phyloP scores from a whole-genome alignment of 2,797 vertebrate species.

The Phoebastria nigripes region DNA sequence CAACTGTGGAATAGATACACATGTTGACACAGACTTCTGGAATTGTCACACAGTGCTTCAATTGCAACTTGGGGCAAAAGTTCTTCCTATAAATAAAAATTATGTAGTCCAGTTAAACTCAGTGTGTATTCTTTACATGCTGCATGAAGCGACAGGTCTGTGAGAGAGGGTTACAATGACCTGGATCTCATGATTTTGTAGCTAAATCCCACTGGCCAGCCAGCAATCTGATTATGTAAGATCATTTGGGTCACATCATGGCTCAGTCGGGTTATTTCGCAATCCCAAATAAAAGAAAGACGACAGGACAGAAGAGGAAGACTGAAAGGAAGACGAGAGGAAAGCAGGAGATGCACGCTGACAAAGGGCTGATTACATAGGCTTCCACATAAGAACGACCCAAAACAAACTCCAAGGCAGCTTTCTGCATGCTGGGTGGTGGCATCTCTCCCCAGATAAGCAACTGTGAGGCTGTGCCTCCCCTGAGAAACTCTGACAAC shows the following conservation, averaged over 20 bases:
- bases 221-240: not conserved
- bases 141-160: not conserved
- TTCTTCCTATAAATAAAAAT: not conserved
- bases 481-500: not conserved
- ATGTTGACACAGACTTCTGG: fast-evolving
- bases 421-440: not conserved
- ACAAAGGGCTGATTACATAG: not conserved
- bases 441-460: not conserved
- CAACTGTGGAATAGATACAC: not conserved
- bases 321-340: not conserved
- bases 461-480: not conserved
- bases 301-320: not conserved
- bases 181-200: not conserved
- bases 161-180: not conserved
- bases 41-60: not conserved
- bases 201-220: not conserved
- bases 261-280: not conserved
- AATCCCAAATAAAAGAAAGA: not conserved
- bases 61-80: not conserved
- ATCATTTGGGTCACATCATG: not conserved
- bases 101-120: not conserved
- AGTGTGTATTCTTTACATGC: not conserved
- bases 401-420: not conserved
- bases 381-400: not conserved
- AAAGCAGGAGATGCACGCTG: not conserved